These are phyloP conservation scores for Drosophila borborema DNA, from an alignment of 2,888 invertebrate genomes.

Conservation along the genomic window DNA sequence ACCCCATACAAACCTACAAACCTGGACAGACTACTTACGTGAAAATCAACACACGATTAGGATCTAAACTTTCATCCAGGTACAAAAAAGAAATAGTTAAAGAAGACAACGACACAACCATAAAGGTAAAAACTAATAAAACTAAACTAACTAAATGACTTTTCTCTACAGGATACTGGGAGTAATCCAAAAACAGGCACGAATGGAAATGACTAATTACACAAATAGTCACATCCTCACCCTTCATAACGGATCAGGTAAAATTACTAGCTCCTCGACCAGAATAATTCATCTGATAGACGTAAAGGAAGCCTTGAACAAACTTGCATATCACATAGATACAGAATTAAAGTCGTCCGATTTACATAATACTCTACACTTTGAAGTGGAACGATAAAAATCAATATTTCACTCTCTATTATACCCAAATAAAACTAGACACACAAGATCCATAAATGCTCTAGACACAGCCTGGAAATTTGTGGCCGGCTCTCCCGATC, in stretches of 20 bases:
- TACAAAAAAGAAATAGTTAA: neutral
- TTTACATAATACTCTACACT: too few relatives aligned
- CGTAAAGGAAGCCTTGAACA: neutral
- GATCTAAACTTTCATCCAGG: too few relatives aligned
- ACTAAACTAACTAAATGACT: too few relatives aligned
- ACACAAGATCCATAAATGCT: neutral
- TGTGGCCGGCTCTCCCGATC: neutral
- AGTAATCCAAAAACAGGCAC: neutral
- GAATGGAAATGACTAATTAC: neutral
- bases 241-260: neutral
- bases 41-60: too few relatives aligned
- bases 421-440: neutral
- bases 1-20: too few relatives aligned
- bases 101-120: neutral
- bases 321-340: neutral
- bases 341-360: neutral
- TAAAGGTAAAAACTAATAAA: too few relatives aligned
- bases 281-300: neutral
- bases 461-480: neutral
- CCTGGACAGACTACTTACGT: too few relatives aligned
- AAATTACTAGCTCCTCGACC: neutral
- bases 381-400: neutral
- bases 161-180: neutral
- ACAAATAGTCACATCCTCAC: neutral
- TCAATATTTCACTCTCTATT: too few relatives aligned